Percentiles rank a stretch among this genome's conserved stretches.
These are phyloP conservation scores for Pseudorhiza aurosa DNA, from an alignment of 30 jellyfish, hydroid and myxozoan genomes.

Conservation along the genomic window DNA sequence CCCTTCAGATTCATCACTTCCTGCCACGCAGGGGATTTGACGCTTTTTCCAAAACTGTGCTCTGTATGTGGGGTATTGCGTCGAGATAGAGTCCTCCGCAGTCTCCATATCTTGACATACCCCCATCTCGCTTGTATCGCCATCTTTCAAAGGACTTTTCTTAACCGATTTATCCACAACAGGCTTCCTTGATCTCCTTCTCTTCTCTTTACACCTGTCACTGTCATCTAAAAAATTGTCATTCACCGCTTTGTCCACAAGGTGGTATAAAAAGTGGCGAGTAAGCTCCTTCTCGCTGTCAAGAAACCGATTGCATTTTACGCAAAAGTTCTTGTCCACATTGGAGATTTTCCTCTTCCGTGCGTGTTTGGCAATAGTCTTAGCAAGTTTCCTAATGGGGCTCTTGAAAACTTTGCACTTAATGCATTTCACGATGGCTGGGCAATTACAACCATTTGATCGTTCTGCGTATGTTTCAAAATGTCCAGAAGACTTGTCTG, in stretches of 20 bases:
- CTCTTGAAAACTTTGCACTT: conserved; percentile 16
- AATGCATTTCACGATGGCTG: background rate
- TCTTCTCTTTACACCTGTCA: background rate
- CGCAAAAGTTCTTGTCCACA: background rate
- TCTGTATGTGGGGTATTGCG: background rate
- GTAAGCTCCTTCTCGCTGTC: conserved; percentile 47
- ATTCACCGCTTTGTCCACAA: conserved; percentile 35
- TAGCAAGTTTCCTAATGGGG: conserved; percentile 16
- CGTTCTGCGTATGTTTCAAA: too few species aligned
- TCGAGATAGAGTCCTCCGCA: background rate
- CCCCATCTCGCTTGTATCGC: background rate
- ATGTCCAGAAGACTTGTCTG: too few species aligned
- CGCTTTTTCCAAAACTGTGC: conserved; percentile 41
- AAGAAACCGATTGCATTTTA: conserved; percentile 4
- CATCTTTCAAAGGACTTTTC: background rate
- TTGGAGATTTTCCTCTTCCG: conserved; percentile 2
- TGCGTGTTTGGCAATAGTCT: conserved; percentile 17
- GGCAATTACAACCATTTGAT: background rate
- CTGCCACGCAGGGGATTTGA: conserved; percentile 2
- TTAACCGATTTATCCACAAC: background rate
- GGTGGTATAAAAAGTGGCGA: conserved; percentile 23
- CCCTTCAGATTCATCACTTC: background rate
- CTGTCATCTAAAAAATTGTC: background rate
- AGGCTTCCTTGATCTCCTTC: background rate
- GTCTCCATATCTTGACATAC: background rate